Evolutionary conservation across 2,113 vertebrate species (phyloP).

Genomic region (Sula dactylatra): DNA sequence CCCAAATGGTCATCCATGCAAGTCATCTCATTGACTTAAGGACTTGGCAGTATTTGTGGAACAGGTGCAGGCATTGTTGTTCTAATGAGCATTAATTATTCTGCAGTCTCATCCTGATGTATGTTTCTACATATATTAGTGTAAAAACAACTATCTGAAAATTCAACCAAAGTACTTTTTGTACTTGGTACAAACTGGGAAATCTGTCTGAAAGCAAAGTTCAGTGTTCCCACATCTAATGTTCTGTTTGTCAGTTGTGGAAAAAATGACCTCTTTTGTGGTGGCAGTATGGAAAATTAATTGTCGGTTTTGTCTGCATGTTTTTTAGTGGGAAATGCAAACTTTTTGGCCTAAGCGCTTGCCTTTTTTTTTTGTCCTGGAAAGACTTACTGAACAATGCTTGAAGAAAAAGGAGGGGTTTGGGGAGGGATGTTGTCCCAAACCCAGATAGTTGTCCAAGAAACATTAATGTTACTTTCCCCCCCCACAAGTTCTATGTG

Average conservation of each 20-base stretch:
- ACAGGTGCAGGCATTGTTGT: conserved; percentile 29
- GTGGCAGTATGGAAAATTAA: background rate
- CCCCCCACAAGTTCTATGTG: background rate
- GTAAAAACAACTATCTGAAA: conserved; percentile 7
- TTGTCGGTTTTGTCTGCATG: background rate
- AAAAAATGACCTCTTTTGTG: background rate
- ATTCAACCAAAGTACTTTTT: background rate
- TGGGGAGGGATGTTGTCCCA: background rate
- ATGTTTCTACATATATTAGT: background rate
- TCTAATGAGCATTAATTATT: background rate
- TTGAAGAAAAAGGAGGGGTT: background rate
- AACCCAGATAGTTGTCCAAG: background rate
- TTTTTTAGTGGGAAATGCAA: background rate
- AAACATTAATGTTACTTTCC: background rate
- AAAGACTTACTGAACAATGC: background rate
- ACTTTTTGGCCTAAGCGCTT: background rate
- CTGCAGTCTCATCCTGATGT: background rate
- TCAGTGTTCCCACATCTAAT: background rate
- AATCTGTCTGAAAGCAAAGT: background rate
- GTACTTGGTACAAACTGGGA: background rate
- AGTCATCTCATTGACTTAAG: background rate
- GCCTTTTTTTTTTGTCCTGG: background rate
- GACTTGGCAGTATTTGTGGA: background rate
- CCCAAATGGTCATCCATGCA: background rate
- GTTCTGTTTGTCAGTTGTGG: background rate